Base-by-base conservation (phyloP, 53 echinoderm and acorn worm species). In the Echinarachnius parma region DNA sequence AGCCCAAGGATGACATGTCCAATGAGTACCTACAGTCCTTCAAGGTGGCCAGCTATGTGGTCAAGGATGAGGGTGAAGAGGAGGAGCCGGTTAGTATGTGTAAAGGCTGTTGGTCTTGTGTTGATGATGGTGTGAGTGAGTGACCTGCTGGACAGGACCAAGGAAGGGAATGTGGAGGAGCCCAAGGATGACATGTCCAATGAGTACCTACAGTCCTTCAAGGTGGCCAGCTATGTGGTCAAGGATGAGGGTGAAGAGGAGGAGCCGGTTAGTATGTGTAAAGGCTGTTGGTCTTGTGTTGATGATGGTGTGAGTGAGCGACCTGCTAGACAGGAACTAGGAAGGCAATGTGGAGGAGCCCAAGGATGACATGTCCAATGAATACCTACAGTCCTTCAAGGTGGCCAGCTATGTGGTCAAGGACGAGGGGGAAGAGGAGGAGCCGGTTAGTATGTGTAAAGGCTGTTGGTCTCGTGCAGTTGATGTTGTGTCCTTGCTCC, bases 341-440 rank as follows among this genome's bases (percentile, higher is more conserved):
- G 91, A 88, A 47, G 98, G 91, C 23, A 91, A 82, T 30, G 82
- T 82, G 31, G 86, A 93, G 32, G 75, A 84, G 57, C 68, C 66
- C 61, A 94, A 90, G 48, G 74, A 72, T 27, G 85, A 91, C 64
- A 85, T 79, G 75, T 82, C 91, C 53, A 92, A 91, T 54, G 98
- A 98, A 31, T 98, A 98, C 78, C 83, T 98, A 58, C 84, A 79
- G 64, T 98, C 98, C 72, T 98, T 98, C 98, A 98, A 98, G 75
- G 98, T 98, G 59, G 98, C 98, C 37, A 98, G 98, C 46, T 98
- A 98, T 46, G 85, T 83, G 70, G 85, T 88, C 77, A 98, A 92
- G 74, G 88, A 98, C 39, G 91, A 88, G 30, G 87, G 85, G 52
- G 86, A 76, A 2, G 88, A 85, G 32, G 83, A 85, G 28, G 88